phyloP scores from a whole-genome alignment of 2,113 vertebrate species.

The Furnarius figulus region DNA sequence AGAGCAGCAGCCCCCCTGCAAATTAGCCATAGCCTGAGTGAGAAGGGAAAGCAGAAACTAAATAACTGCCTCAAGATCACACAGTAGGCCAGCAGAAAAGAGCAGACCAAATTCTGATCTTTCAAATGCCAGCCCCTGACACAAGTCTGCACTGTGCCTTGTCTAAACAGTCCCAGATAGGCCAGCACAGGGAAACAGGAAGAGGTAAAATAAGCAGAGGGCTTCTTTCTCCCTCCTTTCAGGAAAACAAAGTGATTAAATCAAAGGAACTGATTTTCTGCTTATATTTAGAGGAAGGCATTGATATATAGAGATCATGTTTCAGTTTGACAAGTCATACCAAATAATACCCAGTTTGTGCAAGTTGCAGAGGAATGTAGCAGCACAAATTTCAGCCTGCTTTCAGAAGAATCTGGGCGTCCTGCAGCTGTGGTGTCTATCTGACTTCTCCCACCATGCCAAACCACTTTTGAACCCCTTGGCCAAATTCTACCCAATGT shows the following conservation, averaged over 20 bases:
- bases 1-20: not conserved
- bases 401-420: not conserved
- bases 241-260: not conserved
- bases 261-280: constrained; percentile 11
- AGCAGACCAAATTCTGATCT: not conserved
- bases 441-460: not conserved
- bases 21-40: not conserved
- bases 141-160: not conserved
- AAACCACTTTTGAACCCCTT: not conserved
- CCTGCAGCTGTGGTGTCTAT: not conserved
- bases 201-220: constrained; percentile 9
- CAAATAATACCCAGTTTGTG: not conserved
- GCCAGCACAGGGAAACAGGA: not conserved
- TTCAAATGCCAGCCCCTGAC: not conserved
- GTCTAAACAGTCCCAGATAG: not conserved
- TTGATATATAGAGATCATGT: not conserved
- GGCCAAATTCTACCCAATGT: not conserved
- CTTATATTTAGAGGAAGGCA: not conserved
- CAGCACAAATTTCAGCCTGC: not conserved
- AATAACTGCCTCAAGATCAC: not conserved
- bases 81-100: not conserved
- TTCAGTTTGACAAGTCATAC: constrained; percentile 2
- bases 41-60: not conserved
- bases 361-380: not conserved
- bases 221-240: not conserved